Evolutionary conservation across 2,797 vertebrate genomes (phyloP).

Genomic region (Phrynocephalus vlangalii): DNA sequence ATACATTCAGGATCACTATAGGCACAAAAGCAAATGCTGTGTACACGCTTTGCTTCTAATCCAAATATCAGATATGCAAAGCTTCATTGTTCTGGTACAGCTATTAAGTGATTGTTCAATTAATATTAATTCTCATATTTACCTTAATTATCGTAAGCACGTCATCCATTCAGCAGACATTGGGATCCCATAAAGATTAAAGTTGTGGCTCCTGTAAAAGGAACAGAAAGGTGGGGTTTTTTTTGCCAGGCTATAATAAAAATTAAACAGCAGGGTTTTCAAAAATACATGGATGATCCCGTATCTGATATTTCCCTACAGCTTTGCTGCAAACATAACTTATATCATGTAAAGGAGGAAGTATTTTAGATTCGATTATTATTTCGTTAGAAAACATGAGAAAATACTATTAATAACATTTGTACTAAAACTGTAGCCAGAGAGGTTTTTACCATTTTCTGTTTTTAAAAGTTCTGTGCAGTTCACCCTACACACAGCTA

Average conservation of each 20-base stretch:
- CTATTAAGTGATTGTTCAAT: not conserved
- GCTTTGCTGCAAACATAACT: not conserved
- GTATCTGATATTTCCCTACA: not conserved
- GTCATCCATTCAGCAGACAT: conserved; percentile 71
- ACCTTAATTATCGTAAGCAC: conserved; percentile 72
- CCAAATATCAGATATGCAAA: not conserved
- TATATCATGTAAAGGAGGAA: not conserved
- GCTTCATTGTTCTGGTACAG: not conserved
- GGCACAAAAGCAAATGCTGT: not conserved
- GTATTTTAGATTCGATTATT: not conserved
- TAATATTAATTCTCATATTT: conserved; percentile 42
- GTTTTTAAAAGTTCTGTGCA: not conserved
- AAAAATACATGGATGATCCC: not conserved
- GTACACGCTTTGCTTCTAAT: not conserved
- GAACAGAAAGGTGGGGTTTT: not conserved
- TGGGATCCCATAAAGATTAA: conserved; percentile 77
- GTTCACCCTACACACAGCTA: not conserved
- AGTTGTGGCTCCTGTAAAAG: conserved; percentile 65
- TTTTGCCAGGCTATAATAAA: conserved; percentile 14
- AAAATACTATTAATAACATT: not conserved
- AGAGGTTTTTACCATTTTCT: not conserved
- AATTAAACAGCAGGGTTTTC: not conserved
- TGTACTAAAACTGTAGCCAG: not conserved
- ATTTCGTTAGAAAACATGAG: not conserved
- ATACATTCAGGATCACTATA: not conserved